Base-by-base conservation (phyloP, 2,888 invertebrate genomes). In the Napeogenes inachia region DNA sequence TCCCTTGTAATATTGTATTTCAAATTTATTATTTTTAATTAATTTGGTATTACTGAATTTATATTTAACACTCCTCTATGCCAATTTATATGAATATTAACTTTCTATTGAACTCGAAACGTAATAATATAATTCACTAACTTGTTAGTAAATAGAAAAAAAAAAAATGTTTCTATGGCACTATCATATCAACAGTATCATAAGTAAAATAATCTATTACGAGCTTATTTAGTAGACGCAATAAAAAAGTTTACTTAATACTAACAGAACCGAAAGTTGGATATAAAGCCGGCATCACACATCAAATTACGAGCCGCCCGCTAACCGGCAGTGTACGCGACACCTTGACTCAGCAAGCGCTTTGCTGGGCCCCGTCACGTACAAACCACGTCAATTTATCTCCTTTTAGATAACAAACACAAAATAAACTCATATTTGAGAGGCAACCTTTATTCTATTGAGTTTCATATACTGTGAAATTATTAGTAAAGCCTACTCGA, bases 301-400 rank as follows among this genome's bases (percentile, higher is more conserved):
- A 75, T 73, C 69, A 70, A 71, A 73, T 73, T 72, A 73, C 69
- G 69, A 68, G 66, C 62, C 66, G 64, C 65, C 64, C 66, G 64
- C 68, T 64, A 70, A 62, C 65, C 61, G 68, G 55, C 65, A 68
- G 68, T 71, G 74, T 73, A 68, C 67, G 69, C 71, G 73, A 72
- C 70, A 69, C 64, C 64, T 73, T 72, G 77, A 80, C 69, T 80
- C 78, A 75, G 76, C 78, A 68, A 71, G 74, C 65, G 54, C 66
- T 65, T 60, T 58, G 59, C 61, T 67, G 71, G 73, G 74, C 73
- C 73, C 71, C 73, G 80, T 82, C 84, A 85, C 84, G 84, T 82
- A 78, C 75, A 68, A 60, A 68, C 71, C 70, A 72, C 79, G 79
- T 81, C 84, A 81, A 83, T 82, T 83, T 83, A 83, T 83, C 82